Evolutionary conservation across 2,888 invertebrate genomes (phyloP).

Genomic region (Oligia latruncula): DNA sequence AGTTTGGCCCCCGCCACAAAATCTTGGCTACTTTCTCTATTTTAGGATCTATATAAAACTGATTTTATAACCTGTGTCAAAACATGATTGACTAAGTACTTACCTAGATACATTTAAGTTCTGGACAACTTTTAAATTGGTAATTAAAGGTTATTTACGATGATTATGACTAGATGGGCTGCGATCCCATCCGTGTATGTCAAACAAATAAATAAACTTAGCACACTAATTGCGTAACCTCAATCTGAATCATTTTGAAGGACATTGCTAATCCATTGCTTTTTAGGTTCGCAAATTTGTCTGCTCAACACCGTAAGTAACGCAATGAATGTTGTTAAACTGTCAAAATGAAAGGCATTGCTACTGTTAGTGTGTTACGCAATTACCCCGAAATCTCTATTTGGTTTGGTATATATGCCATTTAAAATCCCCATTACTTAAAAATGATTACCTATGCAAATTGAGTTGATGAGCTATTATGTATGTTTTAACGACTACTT

Average conservation of each 20-base stretch:
- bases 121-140: background rate
- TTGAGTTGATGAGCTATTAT: background rate
- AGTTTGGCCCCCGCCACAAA: too few relatives aligned
- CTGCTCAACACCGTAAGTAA: too few relatives aligned
- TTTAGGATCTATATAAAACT: background rate
- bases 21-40: slow-evolving; percentile 1
- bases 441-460: background rate
- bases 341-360: background rate
- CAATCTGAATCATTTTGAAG: too few relatives aligned
- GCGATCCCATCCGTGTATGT: background rate
- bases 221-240: too few relatives aligned
- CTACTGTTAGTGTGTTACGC: background rate
- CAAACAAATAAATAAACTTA: background rate
- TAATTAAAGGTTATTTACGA: background rate
- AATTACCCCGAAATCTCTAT: background rate
- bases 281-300: too few relatives aligned
- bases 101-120: background rate
- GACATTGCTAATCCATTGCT: too few relatives aligned
- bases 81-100: too few relatives aligned
- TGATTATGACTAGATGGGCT: too few relatives aligned
- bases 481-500: background rate
- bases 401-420: background rate
- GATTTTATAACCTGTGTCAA: background rate
- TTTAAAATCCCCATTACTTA: background rate
- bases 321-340: background rate